phyloP scores from a whole-genome alignment of 2,113 vertebrate species.

The Scomber japonicus region DNA sequence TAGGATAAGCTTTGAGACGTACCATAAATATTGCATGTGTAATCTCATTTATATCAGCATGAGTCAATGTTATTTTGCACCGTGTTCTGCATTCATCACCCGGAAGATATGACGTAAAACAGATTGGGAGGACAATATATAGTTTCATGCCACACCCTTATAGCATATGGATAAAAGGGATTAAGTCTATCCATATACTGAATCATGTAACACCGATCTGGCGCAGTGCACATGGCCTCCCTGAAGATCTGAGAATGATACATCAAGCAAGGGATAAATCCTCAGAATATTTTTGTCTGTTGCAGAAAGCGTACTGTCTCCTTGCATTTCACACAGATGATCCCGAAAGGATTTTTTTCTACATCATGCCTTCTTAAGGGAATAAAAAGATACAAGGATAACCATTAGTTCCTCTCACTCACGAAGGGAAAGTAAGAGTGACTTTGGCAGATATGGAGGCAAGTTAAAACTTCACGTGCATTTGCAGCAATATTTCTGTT shows the following conservation, averaged over 20 bases:
- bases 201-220: slow-evolving; percentile 48
- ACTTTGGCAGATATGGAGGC: slow-evolving; percentile 1
- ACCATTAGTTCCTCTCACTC: slow-evolving; percentile 32
- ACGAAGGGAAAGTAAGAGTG: slow-evolving; percentile 14
- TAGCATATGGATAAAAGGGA: slow-evolving; percentile 67
- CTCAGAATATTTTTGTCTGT: slow-evolving; percentile 21
- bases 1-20: slow-evolving; percentile 26
- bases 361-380: slow-evolving; percentile 27
- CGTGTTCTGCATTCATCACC: not conserved
- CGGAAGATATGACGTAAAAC: slow-evolving; percentile 20
- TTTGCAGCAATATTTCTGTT: slow-evolving; percentile 32
- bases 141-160: slow-evolving; percentile 8
- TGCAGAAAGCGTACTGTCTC: slow-evolving; percentile 12
- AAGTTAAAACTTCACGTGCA: slow-evolving; percentile 25
- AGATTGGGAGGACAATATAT: slow-evolving; percentile 43
- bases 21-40: slow-evolving; percentile 51
- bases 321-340: slow-evolving; percentile 33
- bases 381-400: slow-evolving; percentile 13
- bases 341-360: not conserved
- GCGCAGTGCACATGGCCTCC: slow-evolving; percentile 15
- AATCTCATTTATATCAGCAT: slow-evolving; percentile 43
- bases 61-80: slow-evolving; percentile 8
- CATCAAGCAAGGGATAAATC: slow-evolving; percentile 43
- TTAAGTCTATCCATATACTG: slow-evolving; percentile 49
- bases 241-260: slow-evolving; percentile 23